Base-by-base conservation (phyloP, 2,113 vertebrate genomes). In the Chiloscyllium plagiosum region DNA sequence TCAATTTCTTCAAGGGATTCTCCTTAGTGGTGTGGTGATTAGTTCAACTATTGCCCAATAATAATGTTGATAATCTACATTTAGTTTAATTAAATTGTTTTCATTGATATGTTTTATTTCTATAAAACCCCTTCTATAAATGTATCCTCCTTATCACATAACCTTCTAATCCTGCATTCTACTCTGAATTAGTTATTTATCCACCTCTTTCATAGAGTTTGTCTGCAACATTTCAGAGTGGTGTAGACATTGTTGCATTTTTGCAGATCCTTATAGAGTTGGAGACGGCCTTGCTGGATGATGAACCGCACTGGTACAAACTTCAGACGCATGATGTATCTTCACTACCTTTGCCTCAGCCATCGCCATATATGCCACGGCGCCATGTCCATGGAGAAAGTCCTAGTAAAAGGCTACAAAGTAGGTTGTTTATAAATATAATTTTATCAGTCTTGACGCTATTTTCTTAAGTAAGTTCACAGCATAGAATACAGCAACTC, bases 281-380 rank as follows among this genome's bases (percentile, higher is more conserved):
- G 97, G 99, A 99, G 97, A 99, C 99, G 20, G 99, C 99, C 3
- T 97, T 99, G 97, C 97, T 99, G 96, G 99, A 99, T 61, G 99
- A 99, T 97, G 98, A 98, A 96, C 98, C 99, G 78, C 99, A 99
- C 96, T 99, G 99, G 99, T 99, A 99, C 97, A 99, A 99, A 97
- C 98, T 99, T 96, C 99, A 99, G 97, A 98, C 98, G 12, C 99
- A 99, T 8, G 99, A 99, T 96, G 98, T 98, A 96, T 99, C 99
- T 96, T 99, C 99, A 96, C 98, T 99, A 98, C 99, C 99, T 97
- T 98, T 99, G 97, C 99, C 99, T 96, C 99, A 99, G 97, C 99
- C 99, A 95, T 99, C 99, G 76, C 99, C 99, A 50, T 99, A 99
- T 98, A 98, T 99, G 97, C 98, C 99, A 95, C 98, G 99, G 97